phyloP scores from a whole-genome alignment of 2,888 invertebrate species.

The Rhogogaster chlorosoma region DNA sequence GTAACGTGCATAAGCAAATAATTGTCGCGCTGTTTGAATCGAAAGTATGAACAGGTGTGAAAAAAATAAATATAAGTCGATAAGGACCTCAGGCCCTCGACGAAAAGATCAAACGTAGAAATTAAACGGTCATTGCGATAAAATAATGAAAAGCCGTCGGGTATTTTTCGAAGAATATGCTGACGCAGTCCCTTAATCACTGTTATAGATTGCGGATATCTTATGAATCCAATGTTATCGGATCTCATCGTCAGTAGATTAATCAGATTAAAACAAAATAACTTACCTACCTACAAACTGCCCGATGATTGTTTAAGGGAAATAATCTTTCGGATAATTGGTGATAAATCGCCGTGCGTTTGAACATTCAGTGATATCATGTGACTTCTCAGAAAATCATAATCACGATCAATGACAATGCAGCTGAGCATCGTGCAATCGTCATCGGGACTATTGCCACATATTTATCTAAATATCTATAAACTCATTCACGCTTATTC shows the following conservation, averaged over 20 bases:
- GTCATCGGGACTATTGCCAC: neutral
- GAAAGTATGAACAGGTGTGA: neutral
- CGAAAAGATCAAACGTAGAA: neutral
- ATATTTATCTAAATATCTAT: neutral
- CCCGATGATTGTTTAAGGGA: neutral
- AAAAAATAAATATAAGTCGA: neutral
- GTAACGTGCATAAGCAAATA: neutral
- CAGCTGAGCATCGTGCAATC: neutral
- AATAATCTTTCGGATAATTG: neutral
- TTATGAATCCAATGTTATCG: neutral
- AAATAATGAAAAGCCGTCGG: neutral
- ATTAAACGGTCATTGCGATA: neutral
- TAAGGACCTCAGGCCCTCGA: neutral
- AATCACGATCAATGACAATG: neutral
- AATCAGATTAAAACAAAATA: constrained; percentile 4
- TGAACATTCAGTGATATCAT: neutral
- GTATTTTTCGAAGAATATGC: neutral
- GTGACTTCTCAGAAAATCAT: neutral
- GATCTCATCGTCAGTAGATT: constrained; percentile 13
- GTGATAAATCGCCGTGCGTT: neutral
- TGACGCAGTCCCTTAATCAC: neutral
- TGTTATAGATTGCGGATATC: neutral
- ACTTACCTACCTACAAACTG: neutral
- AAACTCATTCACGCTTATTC: no score
- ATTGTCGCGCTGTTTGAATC: neutral